Base-by-base conservation (phyloP, 2,113 vertebrate species). In the Clinocottus analis region DNA sequence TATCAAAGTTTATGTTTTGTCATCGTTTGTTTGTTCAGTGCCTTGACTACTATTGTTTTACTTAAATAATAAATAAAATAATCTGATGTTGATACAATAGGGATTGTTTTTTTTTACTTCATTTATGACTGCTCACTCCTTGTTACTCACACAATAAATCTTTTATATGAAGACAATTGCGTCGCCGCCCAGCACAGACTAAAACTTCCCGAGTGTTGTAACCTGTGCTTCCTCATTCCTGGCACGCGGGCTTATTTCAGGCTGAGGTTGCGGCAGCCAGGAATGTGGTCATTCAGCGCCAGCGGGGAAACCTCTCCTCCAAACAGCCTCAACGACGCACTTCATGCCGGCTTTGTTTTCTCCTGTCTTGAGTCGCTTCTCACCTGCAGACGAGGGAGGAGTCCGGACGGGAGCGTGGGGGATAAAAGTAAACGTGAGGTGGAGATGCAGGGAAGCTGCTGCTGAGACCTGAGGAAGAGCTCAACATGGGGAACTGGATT, bases 401-500 rank as follows among this genome's bases (percentile, higher is more conserved):
- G 88, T 47, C 75, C 1, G 14, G 21, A 23, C 17, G 2, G 56
- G 56, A 43, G 37, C 13, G 11, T 78, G 61, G 45, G 75, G 84
- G 65, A 55, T 27, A 6, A 31, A 37, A 23, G 43, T 0, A 12
- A 35, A 14, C 11, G n/a, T 2, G 3, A 14, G 16, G 7, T 43
- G 39, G 61, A 16, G 70, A 76, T 80, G 83, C 62, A 11, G 58
- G 8, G 12, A 68, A 39, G 11, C 55, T 47, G 33, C 19, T 58
- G 47, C 4, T 21, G 3, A 49, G 58, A 10, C 5, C 3, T 51
- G 4, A n/a, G 19, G 4, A 33, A 62, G 58, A 4, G 8, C n/a
- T 25, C 59, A 80, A 49, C 64, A 97, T 97, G 97, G 93, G 92
- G 37, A 97, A 96, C 91, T 96, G 96, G 95, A 91, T 97, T 23